These are phyloP conservation scores for Drosophila persimilis DNA, from an alignment of 1,140 invertebrate genomes.

Conservation along the genomic window DNA sequence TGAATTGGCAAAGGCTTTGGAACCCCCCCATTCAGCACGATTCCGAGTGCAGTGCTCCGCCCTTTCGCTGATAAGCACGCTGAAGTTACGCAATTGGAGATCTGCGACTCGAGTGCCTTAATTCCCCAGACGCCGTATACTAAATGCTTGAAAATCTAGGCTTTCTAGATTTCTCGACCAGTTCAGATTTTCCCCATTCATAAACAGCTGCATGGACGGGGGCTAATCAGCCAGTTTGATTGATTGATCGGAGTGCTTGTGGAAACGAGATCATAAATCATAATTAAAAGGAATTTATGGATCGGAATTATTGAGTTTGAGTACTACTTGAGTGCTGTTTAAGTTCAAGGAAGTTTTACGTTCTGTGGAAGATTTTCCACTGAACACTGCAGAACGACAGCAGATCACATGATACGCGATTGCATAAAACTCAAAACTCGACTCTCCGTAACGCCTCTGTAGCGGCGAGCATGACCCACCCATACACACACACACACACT, in stretches of 20 bases:
- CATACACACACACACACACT: slow-evolving; percentile 19
- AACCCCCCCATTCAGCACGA: neutral
- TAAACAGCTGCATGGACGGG: slow-evolving; percentile 23
- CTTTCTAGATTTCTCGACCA: slow-evolving; percentile 38
- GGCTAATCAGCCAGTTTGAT: slow-evolving; percentile 52
- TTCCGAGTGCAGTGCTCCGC: slow-evolving; percentile 8
- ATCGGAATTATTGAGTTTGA: slow-evolving; percentile 13
- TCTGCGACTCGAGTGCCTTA: slow-evolving; percentile 26
- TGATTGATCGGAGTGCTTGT: slow-evolving; percentile 59
- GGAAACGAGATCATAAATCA: slow-evolving; percentile 61
- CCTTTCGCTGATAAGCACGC: slow-evolving; percentile 37
- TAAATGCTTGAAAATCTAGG: slow-evolving; percentile 28
- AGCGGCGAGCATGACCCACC: slow-evolving; percentile 49
- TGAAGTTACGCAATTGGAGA: slow-evolving; percentile 39
- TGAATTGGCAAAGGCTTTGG: too few relatives aligned
- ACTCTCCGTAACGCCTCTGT: slow-evolving; percentile 44
- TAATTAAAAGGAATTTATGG: slow-evolving; percentile 64
- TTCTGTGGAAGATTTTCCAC: slow-evolving; percentile 22
- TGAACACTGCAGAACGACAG: slow-evolving; percentile 17
- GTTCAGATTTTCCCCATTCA: slow-evolving; percentile 41
- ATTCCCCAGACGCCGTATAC: slow-evolving; percentile 18
- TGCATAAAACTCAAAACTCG: slow-evolving; percentile 76
- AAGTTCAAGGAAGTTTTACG: slow-evolving; percentile 1
- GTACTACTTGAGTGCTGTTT: slow-evolving; percentile 32
- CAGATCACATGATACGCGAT: slow-evolving; percentile 70